Evolutionary conservation across 1,140 invertebrate species (phyloP), one percentile per base, ranked within the genome.

Genomic region (Drosophila orosa): DNA sequence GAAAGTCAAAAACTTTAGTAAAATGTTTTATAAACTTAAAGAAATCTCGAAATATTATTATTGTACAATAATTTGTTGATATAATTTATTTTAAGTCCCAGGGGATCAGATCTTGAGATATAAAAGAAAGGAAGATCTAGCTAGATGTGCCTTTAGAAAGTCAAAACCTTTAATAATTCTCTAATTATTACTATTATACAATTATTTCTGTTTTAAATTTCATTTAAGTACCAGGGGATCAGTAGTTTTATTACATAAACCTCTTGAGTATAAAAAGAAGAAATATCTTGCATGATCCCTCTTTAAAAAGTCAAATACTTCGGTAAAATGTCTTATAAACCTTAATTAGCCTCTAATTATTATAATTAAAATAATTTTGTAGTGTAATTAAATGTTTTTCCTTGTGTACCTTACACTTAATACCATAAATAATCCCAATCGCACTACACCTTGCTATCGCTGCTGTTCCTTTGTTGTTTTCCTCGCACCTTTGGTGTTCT

Each of bases 401-500:
- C 8, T 3, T 10, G 50, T 52, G 50, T 35, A 35, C 5, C 19
- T 5, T 22, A 15, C 50, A 54, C 31, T 35, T 35, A 24, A 35
- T 35, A 24, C 50, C 50, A 54, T 54, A 54, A 35, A 54, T 54
- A 54, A 35, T 54, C 31, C 6, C 19, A 22, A 35, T 54, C 48
- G 7, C 8, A 22, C 9, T 27, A 35, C 47, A 56, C 31, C 40
- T 29, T 24, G n/a, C 56, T 25, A n/a, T 35, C 22, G 12, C 3
- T 31, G 35, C 7, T 42, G 6, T 63, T 55, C n/a, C 15, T 54
- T 67, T 66, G 25, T 15, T 31, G 35, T 8, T 17, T 29, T 48
- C 12, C 17, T 24, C 6, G 25, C 61, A 68, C 65, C 61, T 66
- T 66, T 35, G 33, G 17, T 25, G 35, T 59, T 59, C 25, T 58